Evolutionary conservation across 2,113 vertebrate genomes (phyloP).

Genomic region (Delphinus delphis): DNA sequence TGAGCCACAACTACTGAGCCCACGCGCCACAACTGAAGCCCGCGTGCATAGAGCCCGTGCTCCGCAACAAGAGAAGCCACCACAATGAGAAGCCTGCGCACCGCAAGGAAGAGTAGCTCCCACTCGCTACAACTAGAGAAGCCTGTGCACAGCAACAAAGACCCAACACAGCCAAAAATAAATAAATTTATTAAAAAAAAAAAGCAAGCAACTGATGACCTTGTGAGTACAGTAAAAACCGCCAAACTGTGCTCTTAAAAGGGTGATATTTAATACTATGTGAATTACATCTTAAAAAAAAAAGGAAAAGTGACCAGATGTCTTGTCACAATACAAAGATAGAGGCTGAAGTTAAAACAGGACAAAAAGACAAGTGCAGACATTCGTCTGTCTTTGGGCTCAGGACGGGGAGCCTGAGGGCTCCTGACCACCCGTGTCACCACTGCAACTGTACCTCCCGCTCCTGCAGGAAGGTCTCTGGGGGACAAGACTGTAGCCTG

Average conservation of each 20-base stretch:
- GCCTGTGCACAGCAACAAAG: too few relatives aligned
- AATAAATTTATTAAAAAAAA: too few relatives aligned
- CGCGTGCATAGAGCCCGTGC: too few relatives aligned
- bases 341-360: neutral
- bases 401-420: accelerated
- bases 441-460: neutral
- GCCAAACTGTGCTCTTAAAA: neutral
- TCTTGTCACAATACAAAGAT: neutral
- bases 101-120: too few relatives aligned
- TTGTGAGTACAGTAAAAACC: neutral
- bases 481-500: neutral
- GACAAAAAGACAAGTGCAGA: neutral
- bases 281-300: neutral
- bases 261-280: neutral
- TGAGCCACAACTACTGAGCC: too few relatives aligned
- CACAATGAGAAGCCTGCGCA: too few relatives aligned
- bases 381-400: neutral
- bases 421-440: neutral
- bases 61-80: too few relatives aligned
- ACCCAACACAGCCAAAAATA: too few relatives aligned
- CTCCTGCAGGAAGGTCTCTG: neutral
- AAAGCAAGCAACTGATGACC: neutral
- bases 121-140: too few relatives aligned
- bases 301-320: neutral
- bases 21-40: too few relatives aligned